Evolutionary conservation across 1,140 invertebrate genomes (phyloP).

Genomic region (Drosophila saltans): DNA sequence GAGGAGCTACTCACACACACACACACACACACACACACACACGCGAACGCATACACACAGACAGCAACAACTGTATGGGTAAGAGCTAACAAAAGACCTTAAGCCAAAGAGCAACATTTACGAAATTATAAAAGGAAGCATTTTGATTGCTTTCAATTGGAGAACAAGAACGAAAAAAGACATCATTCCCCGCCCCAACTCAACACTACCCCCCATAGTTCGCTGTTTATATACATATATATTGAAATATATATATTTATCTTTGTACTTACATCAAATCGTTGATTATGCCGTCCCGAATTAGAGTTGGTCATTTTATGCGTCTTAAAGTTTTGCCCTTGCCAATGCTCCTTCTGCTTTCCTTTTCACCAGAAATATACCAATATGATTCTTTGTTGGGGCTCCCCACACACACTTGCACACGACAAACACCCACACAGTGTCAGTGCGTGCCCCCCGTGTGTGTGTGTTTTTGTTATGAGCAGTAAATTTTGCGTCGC

Average conservation of each 20-base stretch:
- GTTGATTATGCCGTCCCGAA: conserved; percentile 69
- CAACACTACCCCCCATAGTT: not conserved
- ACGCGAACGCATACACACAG: not conserved
- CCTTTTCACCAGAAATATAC: conserved; percentile 6
- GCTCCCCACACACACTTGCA: not conserved
- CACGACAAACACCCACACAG: not conserved
- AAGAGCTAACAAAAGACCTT: conserved; percentile 43
- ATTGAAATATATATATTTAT: not conserved
- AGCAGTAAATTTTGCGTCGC: conserved; percentile 1
- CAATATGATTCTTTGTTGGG: conserved; percentile 9
- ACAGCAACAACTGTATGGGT: not conserved
- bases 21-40: conserved; percentile 26
- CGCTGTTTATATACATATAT: not conserved
- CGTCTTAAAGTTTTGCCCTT: conserved; percentile 20
- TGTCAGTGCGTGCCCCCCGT: not conserved
- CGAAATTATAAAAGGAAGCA: conserved; percentile 29
- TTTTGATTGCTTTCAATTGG: conserved; percentile 40
- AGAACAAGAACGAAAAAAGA: conserved; percentile 10
- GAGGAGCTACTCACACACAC: conserved; percentile 29
- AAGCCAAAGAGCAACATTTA: conserved; percentile 23
- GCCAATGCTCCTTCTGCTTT: not conserved
- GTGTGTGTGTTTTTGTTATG: conserved; percentile 6
- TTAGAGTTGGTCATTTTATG: conserved; percentile 80
- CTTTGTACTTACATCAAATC: conserved; percentile 66
- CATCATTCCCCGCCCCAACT: not conserved